Evolutionary conservation across 2,797 vertebrate species (phyloP).

Genomic region (Galaxias olidus): DNA sequence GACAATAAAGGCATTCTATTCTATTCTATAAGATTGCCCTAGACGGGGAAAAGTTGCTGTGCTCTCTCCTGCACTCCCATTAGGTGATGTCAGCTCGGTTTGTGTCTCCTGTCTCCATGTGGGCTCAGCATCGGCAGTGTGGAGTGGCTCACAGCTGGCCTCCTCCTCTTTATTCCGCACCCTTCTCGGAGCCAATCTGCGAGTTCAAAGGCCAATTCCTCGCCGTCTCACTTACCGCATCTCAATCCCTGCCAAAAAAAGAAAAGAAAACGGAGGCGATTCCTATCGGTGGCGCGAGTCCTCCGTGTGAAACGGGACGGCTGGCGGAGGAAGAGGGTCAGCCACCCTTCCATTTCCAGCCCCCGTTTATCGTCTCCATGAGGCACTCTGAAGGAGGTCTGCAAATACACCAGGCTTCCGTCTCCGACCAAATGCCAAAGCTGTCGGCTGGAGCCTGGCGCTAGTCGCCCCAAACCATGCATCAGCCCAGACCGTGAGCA

Average conservation of each 20-base stretch:
- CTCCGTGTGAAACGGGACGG: conserved; percentile 26
- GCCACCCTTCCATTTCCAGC: conserved; percentile 12
- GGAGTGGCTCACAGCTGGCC: conserved; percentile 11
- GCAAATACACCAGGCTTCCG: conserved; percentile 22
- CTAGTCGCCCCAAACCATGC: too few relatives aligned
- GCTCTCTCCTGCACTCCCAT: conserved; percentile 22
- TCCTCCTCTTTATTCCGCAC: conserved; percentile 9
- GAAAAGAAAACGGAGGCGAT: conserved; percentile 26
- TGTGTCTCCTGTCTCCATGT: conserved; percentile 13
- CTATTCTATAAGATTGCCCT: conserved; percentile 23
- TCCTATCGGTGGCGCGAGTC: conserved; percentile 20
- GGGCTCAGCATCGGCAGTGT: too few relatives aligned
- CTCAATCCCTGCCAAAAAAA: conserved; percentile 16
- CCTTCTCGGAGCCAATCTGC: conserved; percentile 8
- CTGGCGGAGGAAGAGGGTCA: conserved; percentile 24
- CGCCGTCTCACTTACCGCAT: conserved; percentile 15
- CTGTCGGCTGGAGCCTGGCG: conserved; percentile 20
- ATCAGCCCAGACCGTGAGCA: too few relatives aligned
- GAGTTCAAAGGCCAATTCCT: conserved; percentile 18
- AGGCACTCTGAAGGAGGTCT: conserved; percentile 21
- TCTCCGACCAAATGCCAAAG: conserved; percentile 32
- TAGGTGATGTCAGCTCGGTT: conserved; percentile 21
- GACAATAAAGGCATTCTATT: conserved; percentile 20
- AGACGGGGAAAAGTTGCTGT: background rate
- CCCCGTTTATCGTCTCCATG: conserved; percentile 10